Conservation (phyloP, 1,140 invertebrate genomes). For the Conus betulinus region DNA sequence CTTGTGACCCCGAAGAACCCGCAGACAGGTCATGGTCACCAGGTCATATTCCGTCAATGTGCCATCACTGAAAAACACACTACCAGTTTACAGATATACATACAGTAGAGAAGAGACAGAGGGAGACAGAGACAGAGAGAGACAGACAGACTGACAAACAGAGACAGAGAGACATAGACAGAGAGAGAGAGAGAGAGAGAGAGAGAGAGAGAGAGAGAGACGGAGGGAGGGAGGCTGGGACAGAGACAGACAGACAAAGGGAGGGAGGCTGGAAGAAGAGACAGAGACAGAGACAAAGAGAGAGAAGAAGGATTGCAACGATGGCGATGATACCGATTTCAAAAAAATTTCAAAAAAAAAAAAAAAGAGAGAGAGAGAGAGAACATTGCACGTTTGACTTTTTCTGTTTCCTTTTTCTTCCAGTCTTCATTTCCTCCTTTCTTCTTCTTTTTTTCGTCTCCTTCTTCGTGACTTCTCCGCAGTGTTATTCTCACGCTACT, state of each 20-base stretch:
- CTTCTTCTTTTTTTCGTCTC: no score
- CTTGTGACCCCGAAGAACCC: slow-evolving; percentile 68
- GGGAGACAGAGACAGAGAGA: neutral
- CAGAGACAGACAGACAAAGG: no score
- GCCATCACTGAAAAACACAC: slow-evolving; percentile 58
- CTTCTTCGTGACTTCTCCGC: no score
- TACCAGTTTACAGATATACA: no score
- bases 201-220: neutral
- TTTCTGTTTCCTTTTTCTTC: no score
- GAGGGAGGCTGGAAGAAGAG: no score
- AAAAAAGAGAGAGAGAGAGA: slow-evolving; percentile 14
- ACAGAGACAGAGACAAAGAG: no score
- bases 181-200: neutral
- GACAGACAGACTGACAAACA: neutral
- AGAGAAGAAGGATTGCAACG: neutral
- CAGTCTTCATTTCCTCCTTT: no score
- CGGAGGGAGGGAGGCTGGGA: no score
- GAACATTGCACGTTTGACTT: neutral
- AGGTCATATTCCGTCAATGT: slow-evolving; percentile 71
- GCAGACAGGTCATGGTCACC: slow-evolving; percentile 69
- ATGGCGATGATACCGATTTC: neutral
- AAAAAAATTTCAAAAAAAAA: no score
- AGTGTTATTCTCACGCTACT: no score
- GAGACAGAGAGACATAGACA: neutral
- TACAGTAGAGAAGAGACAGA: neutral